These are phyloP conservation scores for Falco novaeseelandiae DNA, from an alignment of 2,797 vertebrate genomes.

Conservation along the genomic window DNA sequence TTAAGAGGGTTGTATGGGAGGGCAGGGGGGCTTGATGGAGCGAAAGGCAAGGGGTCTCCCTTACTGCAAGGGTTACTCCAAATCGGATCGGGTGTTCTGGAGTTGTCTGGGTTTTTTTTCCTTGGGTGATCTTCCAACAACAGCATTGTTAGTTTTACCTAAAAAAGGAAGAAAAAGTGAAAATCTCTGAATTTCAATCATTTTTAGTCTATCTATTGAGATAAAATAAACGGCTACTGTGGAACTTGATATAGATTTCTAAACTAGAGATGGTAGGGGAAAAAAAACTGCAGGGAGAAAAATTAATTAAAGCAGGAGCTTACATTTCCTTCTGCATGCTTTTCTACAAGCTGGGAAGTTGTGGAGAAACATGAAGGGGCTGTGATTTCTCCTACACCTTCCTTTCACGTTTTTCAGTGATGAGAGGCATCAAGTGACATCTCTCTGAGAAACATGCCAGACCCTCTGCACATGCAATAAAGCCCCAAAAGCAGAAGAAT, in stretches of 20 bases:
- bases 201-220: neutral
- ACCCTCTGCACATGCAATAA: neutral
- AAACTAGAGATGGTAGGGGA: neutral
- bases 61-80: accelerated
- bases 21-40: neutral
- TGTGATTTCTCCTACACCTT: neutral
- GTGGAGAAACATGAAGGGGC: neutral
- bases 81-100: neutral
- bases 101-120: accelerated
- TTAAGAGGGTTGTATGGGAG: neutral
- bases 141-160: neutral
- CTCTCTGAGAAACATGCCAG: neutral
- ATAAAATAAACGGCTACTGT: neutral
- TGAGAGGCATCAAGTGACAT: neutral
- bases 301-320: neutral
- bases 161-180: neutral
- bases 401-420: neutral
- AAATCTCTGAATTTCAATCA: neutral
- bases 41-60: neutral
- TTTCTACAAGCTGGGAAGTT: neutral
- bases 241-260: neutral
- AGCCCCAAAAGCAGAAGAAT: conserved; percentile 3
- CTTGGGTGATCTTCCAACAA: neutral
- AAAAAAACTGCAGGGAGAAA: neutral
- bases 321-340: neutral